phyloP scores from a whole-genome alignment of 2,797 vertebrate species.

The Pagetopsis macropterus region DNA sequence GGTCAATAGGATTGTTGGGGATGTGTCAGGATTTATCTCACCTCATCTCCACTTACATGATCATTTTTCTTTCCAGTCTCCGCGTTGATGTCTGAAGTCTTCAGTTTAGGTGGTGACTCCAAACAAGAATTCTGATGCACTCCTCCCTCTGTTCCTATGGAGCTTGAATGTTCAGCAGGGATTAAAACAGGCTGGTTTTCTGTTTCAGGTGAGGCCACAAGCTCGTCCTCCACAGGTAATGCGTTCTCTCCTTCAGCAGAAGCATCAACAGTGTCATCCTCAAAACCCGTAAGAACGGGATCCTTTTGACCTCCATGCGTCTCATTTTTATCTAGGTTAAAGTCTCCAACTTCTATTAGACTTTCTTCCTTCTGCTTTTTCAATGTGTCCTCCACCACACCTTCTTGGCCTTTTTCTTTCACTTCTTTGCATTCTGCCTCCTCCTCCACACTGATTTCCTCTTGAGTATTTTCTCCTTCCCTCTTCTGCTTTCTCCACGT shows the following conservation, averaged over 20 bases:
- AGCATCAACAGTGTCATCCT: neutral
- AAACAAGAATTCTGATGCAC: neutral
- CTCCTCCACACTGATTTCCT: neutral
- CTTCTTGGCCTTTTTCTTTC: conserved; percentile 8
- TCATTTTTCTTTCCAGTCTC: conserved; percentile 9
- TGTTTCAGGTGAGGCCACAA: neutral
- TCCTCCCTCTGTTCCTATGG: neutral
- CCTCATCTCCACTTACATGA: conserved; percentile 19
- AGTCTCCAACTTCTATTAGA: neutral
- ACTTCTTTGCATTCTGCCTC: neutral
- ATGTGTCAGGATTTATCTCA: conserved; percentile 30
- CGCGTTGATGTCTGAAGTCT: conserved; percentile 8
- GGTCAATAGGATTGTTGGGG: neutral
- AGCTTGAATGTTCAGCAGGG: neutral
- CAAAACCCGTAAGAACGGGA: neutral
- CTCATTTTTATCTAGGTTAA: neutral
- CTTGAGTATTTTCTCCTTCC: neutral
- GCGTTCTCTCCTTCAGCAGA: conserved; percentile 6
- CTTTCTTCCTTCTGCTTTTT: conserved; percentile 17
- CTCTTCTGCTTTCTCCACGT: neutral
- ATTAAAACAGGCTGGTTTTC: conserved; percentile 15
- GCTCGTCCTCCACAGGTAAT: neutral
- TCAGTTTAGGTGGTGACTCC: conserved; percentile 14
- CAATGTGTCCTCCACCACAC: conserved; percentile 1
- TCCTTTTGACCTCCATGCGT: neutral